Evolutionary conservation across 2,888 invertebrate genomes (phyloP), one percentile per base, ranked within the genome.

Genomic region (Andrena praecox): DNA sequence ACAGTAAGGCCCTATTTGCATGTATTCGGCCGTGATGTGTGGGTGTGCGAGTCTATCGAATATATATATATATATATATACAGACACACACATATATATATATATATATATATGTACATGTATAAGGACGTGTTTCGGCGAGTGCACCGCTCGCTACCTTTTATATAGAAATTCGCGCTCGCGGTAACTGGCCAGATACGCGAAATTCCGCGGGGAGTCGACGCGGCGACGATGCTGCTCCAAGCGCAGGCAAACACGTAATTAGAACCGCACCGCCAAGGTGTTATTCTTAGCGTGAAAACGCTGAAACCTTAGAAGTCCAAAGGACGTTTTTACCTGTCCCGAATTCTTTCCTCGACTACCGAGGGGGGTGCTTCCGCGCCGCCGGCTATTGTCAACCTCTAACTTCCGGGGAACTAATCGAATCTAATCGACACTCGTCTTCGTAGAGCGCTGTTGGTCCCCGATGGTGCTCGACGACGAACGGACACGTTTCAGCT

Each of bases 111-210:
- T 29, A 68, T 71, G 48, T 62, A 64, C 67, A 73, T 52, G 68
- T 67, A 75, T 52, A 50, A 12, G n/a, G 2, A 50, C 16, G 16
- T 31, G 12, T 48, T 64, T 72, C 42, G 27, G 59, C 59, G 24
- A 80, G 72, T 66, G 50, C 77, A 29, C 33, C 35, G 56, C 74
- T 70, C 77, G 71, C 79, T 76, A 72, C 71, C 71, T 84, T 80
- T 82, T 80, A 71, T 67, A 84, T 84, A 52, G 12, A 63, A 85
- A 88, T 85, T 87, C 77, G 80, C 77, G 84, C 85, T 85, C 82
- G 77, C 83, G 24, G 73, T 80, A 35, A 56, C 27, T 48, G 33
- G 50, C 48, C 27, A 16, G 20, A 24, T 24, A 8, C 50, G 16
- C 27, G 29, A 54, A 56, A 54, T 67, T 10, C 69, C 42, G 29